These are phyloP conservation scores for Pseudopodoces humilis DNA, from an alignment of 2,113 vertebrate genomes.

Conservation along the genomic window DNA sequence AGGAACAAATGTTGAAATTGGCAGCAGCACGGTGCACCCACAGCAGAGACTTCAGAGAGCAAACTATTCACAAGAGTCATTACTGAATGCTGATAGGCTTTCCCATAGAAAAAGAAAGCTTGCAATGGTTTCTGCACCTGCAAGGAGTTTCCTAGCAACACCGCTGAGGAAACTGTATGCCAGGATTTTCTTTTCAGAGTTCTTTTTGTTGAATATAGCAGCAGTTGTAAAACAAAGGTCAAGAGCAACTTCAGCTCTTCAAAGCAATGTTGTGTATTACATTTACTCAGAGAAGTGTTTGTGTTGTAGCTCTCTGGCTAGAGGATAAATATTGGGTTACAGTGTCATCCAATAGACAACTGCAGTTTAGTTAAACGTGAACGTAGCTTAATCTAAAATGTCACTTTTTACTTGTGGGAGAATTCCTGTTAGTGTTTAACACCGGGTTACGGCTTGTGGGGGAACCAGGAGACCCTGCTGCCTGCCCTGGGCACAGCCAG, in stretches of 20 bases:
- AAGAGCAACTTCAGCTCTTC: slow-evolving; percentile 36
- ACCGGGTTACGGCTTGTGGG: background rate
- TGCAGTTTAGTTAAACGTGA: background rate
- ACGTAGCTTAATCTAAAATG: background rate
- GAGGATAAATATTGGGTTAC: slow-evolving; percentile 1
- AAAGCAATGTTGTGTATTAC: background rate
- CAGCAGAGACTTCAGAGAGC: background rate
- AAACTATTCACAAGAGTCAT: background rate
- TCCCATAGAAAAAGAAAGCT: background rate
- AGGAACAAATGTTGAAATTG: background rate
- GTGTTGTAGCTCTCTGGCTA: background rate
- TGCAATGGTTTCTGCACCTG: slow-evolving; percentile 57
- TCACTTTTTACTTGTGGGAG: background rate
- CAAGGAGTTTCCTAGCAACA: slow-evolving; percentile 57
- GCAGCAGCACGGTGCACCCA: background rate
- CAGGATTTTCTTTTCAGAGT: slow-evolving; percentile 11
- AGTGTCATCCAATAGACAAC: background rate
- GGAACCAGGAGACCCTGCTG: background rate
- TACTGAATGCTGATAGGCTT: background rate
- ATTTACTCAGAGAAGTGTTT: background rate
- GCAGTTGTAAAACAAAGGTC: slow-evolving; percentile 61
- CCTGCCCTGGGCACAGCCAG: background rate
- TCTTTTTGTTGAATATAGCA: slow-evolving; percentile 35
- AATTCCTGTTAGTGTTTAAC: background rate
- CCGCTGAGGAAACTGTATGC: slow-evolving; percentile 10